These are phyloP conservation scores for Rhogogaster chlorosoma DNA, from an alignment of 2,888 invertebrate species.

Conservation along the genomic window DNA sequence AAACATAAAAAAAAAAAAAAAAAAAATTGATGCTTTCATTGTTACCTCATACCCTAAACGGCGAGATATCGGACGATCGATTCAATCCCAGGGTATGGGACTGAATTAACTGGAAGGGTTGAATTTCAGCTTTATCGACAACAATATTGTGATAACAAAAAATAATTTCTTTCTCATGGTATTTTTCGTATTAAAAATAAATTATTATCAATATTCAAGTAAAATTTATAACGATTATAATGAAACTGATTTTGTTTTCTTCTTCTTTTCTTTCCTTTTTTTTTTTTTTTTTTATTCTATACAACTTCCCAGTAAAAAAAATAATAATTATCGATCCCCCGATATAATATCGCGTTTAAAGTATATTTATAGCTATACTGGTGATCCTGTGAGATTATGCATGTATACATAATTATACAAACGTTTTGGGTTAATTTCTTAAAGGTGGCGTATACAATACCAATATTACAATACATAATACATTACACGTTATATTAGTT, in stretches of 20 bases:
- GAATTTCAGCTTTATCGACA: too few species aligned
- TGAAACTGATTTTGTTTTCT: too few species aligned
- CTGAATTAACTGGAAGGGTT: too few species aligned
- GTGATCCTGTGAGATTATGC: constrained; percentile 63
- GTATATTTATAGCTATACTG: neutral
- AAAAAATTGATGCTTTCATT: too few species aligned
- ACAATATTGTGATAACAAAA: too few species aligned
- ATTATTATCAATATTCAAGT: too few species aligned
- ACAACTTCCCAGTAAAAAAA: neutral
- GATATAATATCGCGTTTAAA: neutral
- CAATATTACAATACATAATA: constrained; percentile 72
- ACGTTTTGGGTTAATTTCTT: constrained; percentile 63
- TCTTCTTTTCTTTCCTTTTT: constrained; percentile 50
- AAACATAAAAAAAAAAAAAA: constrained; percentile 59
- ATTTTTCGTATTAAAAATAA: too few species aligned
- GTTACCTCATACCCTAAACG: too few species aligned
- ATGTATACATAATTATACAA: constrained; percentile 68
- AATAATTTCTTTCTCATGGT: too few species aligned
- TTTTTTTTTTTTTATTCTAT: constrained; percentile 1
- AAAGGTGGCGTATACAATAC: constrained; percentile 68
- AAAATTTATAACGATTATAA: too few species aligned
- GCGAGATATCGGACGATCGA: too few species aligned
- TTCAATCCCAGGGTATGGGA: too few species aligned
- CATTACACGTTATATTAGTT: constrained; percentile 73
- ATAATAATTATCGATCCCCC: neutral